A percentile compares a stretch with the other conserved stretches of the same genome.
Evolutionary conservation across 2,888 invertebrate species (phyloP).

Genomic region (Trimorus sp.): DNA sequence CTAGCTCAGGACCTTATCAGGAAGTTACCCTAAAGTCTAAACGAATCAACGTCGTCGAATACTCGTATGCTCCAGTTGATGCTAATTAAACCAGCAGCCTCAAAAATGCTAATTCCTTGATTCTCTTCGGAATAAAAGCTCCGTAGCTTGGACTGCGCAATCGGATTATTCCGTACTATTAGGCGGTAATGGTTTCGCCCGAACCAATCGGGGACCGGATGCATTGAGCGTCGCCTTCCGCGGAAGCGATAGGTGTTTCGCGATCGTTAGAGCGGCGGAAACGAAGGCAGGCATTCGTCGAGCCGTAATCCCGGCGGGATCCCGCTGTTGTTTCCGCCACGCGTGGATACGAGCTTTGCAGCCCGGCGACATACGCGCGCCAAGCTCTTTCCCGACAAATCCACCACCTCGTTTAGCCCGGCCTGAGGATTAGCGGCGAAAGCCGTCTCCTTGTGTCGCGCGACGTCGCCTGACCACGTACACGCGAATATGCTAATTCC

Average conservation of each 20-base stretch:
- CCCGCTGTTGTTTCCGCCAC: conserved; percentile 77
- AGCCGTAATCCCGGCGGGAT: conserved; percentile 77
- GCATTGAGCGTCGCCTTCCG: too few species aligned
- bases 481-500: conserved; percentile 76
- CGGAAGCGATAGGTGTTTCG: conserved; percentile 55
- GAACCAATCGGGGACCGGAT: too few species aligned
- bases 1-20: too few species aligned
- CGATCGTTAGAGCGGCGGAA: conserved; percentile 59
- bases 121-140: too few species aligned
- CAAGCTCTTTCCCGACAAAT: conserved; percentile 81
- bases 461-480: conserved; percentile 79
- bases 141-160: too few species aligned
- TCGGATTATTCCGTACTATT: too few species aligned
- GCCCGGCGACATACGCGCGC: conserved; percentile 69
- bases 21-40: too few species aligned
- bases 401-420: conserved; percentile 81
- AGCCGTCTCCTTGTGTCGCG: conserved; percentile 77
- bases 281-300: conserved; percentile 69
- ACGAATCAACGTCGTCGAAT: too few species aligned
- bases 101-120: too few species aligned
- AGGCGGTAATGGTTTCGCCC: too few species aligned
- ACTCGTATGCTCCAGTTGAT: too few species aligned
- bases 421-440: conserved; percentile 77
- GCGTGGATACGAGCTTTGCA: conserved; percentile 78
- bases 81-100: too few species aligned